Percentiles rank a stretch among this genome's conserved stretches.
Conservation (phyloP, 2,797 vertebrate genomes). For the Zalophus californianus region DNA sequence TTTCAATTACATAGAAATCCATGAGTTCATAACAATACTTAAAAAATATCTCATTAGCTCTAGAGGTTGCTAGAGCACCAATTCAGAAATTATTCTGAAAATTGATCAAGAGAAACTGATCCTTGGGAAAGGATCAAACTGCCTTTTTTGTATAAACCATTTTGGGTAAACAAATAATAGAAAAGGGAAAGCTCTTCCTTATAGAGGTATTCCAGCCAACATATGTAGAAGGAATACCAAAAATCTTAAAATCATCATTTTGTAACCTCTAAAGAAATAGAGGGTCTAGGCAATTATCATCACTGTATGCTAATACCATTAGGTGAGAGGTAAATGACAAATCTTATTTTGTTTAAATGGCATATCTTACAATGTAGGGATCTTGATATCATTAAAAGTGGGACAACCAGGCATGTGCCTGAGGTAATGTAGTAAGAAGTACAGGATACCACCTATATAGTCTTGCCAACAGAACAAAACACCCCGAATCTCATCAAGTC, state of each 20-base stretch:
- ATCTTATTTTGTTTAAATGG: not conserved
- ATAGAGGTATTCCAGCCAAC: not conserved
- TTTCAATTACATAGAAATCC: not conserved
- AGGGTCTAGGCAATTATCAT: not conserved
- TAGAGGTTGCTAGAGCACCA: not conserved
- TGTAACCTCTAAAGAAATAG: slow-evolving; percentile 13
- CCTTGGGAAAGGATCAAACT: not conserved
- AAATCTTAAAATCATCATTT: not conserved
- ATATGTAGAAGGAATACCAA: not conserved
- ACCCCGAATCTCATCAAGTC: not conserved
- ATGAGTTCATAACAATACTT: not conserved
- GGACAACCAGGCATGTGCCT: not conserved
- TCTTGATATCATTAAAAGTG: not conserved
- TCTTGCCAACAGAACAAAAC: not conserved
- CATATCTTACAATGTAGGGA: not conserved
- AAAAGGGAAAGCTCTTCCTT: not conserved
- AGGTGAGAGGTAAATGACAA: not conserved
- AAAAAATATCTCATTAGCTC: not conserved
- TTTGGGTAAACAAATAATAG: slow-evolving; percentile 1
- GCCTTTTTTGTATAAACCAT: not conserved
- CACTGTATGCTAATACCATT: not conserved
- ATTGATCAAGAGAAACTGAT: not conserved
- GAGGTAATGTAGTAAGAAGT: not conserved
- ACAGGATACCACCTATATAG: not conserved
- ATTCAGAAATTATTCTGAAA: slow-evolving; percentile 17